A percentile compares a stretch with the other conserved stretches of the same genome.
These are phyloP conservation scores for Chesias legatella DNA, from an alignment of 2,888 invertebrate genomes.

Conservation along the genomic window DNA sequence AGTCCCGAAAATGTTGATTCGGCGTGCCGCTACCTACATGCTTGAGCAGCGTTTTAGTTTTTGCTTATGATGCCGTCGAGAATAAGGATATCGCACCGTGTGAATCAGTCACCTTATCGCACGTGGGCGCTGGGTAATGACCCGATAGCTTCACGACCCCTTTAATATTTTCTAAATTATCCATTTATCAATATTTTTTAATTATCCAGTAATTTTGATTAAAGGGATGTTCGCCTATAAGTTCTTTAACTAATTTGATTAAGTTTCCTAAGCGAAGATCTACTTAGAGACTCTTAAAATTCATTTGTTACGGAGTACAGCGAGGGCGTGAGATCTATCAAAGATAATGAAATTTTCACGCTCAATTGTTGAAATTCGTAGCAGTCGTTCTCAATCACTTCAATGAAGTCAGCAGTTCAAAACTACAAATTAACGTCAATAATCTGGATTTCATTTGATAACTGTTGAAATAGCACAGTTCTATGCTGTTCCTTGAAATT, in stretches of 20 bases:
- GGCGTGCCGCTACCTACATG: conserved; percentile 40
- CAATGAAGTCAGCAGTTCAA: conserved; percentile 17
- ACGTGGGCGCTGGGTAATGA: conserved; percentile 42
- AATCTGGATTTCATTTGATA: conserved; percentile 15
- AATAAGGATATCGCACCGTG: conserved; percentile 39
- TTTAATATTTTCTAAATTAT: too few species aligned
- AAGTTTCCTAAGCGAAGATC: too few species aligned
- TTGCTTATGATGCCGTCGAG: conserved; percentile 38
- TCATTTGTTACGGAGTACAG: too few species aligned
- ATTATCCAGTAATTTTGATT: too few species aligned
- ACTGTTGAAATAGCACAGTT: too few species aligned
- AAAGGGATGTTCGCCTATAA: too few species aligned
- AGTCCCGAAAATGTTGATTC: conserved; percentile 19
- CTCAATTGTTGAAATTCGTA: conserved; percentile 34
- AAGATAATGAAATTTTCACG: conserved; percentile 38
- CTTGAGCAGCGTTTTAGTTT: conserved; percentile 28
- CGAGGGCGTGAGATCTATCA: conserved; percentile 29
- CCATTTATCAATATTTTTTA: too few species aligned
- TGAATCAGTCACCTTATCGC: conserved; percentile 40
- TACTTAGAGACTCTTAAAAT: too few species aligned
- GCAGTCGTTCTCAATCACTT: conserved; percentile 31
- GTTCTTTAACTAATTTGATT: too few species aligned
- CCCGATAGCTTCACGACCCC: conserved; percentile 19
- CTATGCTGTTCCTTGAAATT: too few species aligned
- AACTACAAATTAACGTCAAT: neutral